Evolutionary conservation across 1,140 invertebrate genomes (phyloP), one percentile per base, ranked within the genome.

Genomic region (Asbolus verrucosus): DNA sequence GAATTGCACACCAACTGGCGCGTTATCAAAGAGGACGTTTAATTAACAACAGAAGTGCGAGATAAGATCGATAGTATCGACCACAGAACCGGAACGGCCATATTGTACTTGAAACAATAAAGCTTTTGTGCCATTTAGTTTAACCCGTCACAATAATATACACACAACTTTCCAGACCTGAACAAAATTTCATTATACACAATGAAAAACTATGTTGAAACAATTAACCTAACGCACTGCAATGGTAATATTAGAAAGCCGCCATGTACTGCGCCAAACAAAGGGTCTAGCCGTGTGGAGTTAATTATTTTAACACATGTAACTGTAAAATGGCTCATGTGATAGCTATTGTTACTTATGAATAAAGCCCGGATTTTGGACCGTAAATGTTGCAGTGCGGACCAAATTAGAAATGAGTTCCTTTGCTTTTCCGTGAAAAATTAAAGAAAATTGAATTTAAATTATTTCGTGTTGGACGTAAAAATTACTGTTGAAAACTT

Each of bases 271-370:
- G 33, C 6, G 33, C 33, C 11, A 4, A n/a, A 43, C 39, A 43
- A 43, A 43, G 39, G 11, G 33, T 46, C 18, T 6, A 6, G 11
- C 46, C 4, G 16, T 27, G 43, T 11, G 3, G 43, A 50, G 46
- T 21, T 54, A 54, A 54, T 54, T 54, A 54, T 54, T 54, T 54
- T 54, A 54, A 54, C 46, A 54, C 46, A 27, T 54, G 46, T 54
- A 54, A 27, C 46, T 27, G 46, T 19, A 54, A 54, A 54, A 54
- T 54, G 16, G 16, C 11, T 8, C 43, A 18, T 50, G 43, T 14
- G 43, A 36, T 50, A 21, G 19, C 46, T 14, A 43, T 54, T 54
- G 46, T 54, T 54, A 27, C 46, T 27, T 54, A 54, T 54, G 46
- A 30, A 54, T 30, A 54, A 54, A 54, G 21, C 46, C 9, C 8